Conservation (phyloP, 2,888 invertebrate species). For the Luffia ferchaultella region DNA sequence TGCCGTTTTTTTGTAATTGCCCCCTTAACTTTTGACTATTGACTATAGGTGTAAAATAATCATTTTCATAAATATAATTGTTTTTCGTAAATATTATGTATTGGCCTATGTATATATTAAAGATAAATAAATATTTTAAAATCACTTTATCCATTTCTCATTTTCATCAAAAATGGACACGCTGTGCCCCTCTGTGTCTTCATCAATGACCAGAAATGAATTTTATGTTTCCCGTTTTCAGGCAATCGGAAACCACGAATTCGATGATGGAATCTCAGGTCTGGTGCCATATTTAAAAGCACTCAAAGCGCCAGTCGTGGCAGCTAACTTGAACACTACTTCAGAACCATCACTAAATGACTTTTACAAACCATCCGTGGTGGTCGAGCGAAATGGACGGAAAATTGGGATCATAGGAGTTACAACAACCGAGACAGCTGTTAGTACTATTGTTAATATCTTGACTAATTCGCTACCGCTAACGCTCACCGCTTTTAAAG, state of each 20-base stretch:
- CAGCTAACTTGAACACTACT: conserved; percentile 75
- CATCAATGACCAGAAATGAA: too few relatives aligned
- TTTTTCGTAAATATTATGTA: too few relatives aligned
- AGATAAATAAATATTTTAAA: too few relatives aligned
- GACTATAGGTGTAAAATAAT: too few relatives aligned
- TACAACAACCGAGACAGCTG: conserved; percentile 72
- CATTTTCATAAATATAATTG: too few relatives aligned
- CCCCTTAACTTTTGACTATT: too few relatives aligned
- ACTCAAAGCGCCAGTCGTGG: conserved; percentile 72
- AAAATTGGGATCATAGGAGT: conserved; percentile 84
- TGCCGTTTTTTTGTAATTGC: too few relatives aligned
- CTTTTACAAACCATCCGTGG: conserved; percentile 68
- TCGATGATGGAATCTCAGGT: conserved; percentile 77
- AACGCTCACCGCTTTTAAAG: too few relatives aligned
- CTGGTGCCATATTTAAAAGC: conserved; percentile 74
- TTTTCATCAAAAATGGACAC: too few relatives aligned
- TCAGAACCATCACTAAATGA: conserved; percentile 70
- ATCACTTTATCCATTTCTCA: too few relatives aligned
- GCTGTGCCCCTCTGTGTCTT: too few relatives aligned
- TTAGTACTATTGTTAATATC: conserved; percentile 25
- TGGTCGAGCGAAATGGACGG: conserved; percentile 69
- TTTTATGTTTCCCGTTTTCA: conserved; percentile 38
- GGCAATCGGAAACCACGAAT: conserved; percentile 89
- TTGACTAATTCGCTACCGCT: not conserved
- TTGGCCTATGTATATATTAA: too few relatives aligned